phyloP scores from a whole-genome alignment of 2,113 vertebrate genomes.

The Ia io region DNA sequence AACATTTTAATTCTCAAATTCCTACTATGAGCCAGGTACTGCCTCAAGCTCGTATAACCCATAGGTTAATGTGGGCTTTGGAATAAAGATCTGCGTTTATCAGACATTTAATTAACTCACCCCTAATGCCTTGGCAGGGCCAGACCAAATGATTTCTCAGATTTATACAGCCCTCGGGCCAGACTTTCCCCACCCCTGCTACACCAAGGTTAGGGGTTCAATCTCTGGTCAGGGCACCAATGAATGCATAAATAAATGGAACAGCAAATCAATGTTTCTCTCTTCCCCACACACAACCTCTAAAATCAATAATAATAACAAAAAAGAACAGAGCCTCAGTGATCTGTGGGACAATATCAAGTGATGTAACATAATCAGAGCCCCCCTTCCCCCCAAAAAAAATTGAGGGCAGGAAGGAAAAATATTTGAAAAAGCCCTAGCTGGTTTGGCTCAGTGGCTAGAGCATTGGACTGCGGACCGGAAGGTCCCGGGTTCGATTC shows the following conservation, averaged over 20 bases:
- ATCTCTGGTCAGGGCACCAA: no score
- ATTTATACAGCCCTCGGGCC: no score
- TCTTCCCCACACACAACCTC: no score
- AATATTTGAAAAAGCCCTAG: not conserved
- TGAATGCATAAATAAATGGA: no score
- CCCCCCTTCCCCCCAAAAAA: not conserved
- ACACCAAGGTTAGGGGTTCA: not conserved
- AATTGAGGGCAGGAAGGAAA: not conserved
- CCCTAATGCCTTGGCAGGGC: no score
- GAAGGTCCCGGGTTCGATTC: no score
- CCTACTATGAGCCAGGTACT: not conserved
- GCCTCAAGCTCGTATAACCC: not conserved
- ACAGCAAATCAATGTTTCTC: no score
- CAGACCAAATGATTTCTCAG: no score
- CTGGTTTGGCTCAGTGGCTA: no score
- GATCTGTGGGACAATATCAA: not conserved
- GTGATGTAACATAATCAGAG: not conserved
- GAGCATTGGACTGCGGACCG: no score
- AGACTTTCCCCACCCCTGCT: not conserved
- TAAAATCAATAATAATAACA: no score
- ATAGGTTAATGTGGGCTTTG: not conserved
- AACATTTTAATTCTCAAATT: not conserved
- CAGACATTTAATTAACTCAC: not conserved
- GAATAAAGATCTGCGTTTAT: not conserved
- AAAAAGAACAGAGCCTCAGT: not conserved